These are phyloP conservation scores for Bufo gargarizans DNA, from an alignment of 2,113 vertebrate species.

Conservation along the genomic window DNA sequence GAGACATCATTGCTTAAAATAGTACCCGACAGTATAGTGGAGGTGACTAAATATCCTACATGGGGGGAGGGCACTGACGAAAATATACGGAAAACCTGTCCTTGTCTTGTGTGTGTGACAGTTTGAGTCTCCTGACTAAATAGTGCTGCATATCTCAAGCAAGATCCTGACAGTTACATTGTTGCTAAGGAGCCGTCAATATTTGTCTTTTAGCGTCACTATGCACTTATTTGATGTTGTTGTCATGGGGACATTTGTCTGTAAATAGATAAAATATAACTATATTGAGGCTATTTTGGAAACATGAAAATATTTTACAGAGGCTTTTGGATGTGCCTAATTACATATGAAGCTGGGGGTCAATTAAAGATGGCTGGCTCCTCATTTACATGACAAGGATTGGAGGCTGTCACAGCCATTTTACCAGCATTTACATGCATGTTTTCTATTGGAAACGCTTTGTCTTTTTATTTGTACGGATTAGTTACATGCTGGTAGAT, in stretches of 20 bases:
- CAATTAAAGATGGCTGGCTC: slow-evolving; percentile 39
- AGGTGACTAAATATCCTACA: not conserved
- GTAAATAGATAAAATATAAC: too few species aligned
- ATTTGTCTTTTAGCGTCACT: too few species aligned
- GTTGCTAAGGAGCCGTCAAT: too few species aligned
- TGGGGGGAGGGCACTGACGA: not conserved
- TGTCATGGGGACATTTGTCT: too few species aligned
- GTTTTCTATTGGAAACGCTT: not conserved
- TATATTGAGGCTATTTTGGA: too few species aligned
- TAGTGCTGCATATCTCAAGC: too few species aligned
- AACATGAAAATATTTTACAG: not conserved
- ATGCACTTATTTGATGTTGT: too few species aligned
- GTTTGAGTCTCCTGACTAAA: too few species aligned
- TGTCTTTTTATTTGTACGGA: not conserved
- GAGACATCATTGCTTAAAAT: not conserved
- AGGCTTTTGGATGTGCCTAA: not conserved
- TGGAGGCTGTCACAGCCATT: slow-evolving; percentile 25
- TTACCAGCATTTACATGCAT: not conserved
- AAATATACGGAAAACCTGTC: not conserved
- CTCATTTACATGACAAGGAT: slow-evolving; percentile 1
- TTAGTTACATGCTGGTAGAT: not conserved
- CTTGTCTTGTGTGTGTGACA: not conserved
- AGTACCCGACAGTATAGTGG: not conserved
- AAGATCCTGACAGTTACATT: too few species aligned
- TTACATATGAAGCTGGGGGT: not conserved